Evolutionary conservation across 2,113 vertebrate species (phyloP).

Genomic region (Numida meleagris): DNA sequence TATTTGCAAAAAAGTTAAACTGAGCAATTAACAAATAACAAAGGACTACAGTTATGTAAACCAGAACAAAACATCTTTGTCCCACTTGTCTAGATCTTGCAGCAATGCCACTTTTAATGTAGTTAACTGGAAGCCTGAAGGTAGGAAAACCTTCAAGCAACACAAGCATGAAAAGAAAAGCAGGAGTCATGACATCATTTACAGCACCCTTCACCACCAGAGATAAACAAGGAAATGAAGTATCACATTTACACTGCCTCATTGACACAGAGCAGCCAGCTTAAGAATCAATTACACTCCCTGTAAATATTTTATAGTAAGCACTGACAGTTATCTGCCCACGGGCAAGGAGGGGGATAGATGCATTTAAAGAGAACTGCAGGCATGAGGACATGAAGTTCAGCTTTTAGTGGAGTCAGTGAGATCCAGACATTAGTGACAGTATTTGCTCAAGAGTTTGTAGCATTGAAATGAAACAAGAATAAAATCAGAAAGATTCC

Average conservation of each 20-base stretch:
- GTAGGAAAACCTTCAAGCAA: neutral
- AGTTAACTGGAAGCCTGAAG: neutral
- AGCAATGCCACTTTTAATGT: slow-evolving; percentile 1
- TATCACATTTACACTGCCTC: neutral
- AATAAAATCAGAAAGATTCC: neutral
- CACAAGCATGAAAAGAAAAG: neutral
- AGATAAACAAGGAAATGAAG: neutral
- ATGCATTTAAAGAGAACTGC: neutral
- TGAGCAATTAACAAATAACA: neutral
- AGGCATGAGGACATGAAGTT: neutral
- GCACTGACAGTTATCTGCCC: rapidly evolving
- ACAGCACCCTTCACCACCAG: neutral
- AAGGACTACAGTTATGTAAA: neutral
- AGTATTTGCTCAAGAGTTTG: neutral
- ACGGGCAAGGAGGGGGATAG: rapidly evolving
- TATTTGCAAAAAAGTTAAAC: neutral
- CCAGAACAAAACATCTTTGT: neutral
- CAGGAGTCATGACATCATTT: neutral
- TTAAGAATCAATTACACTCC: neutral
- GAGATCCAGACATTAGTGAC: neutral
- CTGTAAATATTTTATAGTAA: neutral
- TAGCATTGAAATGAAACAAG: neutral
- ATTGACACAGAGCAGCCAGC: neutral
- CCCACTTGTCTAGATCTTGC: neutral
- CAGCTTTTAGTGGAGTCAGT: neutral